phyloP scores from a whole-genome alignment of 2,113 vertebrate genomes.

The Pseudonaja textilis region DNA sequence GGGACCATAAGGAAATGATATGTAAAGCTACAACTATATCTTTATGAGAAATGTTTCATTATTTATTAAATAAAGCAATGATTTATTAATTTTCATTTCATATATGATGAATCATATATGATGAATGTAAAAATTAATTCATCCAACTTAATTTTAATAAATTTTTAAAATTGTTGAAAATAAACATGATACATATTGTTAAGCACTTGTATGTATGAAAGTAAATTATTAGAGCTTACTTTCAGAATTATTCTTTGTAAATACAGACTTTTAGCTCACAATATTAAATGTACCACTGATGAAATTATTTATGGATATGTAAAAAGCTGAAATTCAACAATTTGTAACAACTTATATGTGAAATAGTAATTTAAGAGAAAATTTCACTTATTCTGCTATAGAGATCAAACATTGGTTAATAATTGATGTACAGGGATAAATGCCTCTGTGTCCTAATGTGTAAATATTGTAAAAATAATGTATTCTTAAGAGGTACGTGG shows the following conservation, averaged over 20 bases:
- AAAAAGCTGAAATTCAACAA: background rate
- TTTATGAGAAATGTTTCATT: background rate
- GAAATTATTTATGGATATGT: background rate
- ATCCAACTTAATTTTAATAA: background rate
- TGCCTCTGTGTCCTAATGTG: background rate
- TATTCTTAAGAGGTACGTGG: background rate
- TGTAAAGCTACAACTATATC: background rate
- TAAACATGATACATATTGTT: background rate
- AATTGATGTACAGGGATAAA: background rate
- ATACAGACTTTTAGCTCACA: background rate
- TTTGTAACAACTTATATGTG: background rate
- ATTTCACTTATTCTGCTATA: background rate
- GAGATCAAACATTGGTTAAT: background rate
- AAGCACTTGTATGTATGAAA: background rate
- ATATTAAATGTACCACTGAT: background rate
- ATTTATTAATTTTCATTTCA: background rate
- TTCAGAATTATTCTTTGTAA: background rate
- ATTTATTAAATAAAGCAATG: background rate
- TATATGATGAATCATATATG: too few relatives aligned
- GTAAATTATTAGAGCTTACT: background rate
- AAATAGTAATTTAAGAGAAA: background rate
- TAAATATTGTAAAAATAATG: background rate
- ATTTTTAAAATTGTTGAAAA: background rate
- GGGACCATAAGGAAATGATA: background rate
- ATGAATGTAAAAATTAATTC: background rate